Base-by-base conservation (phyloP, 2,113 vertebrate genomes). In the Bufo bufo region DNA sequence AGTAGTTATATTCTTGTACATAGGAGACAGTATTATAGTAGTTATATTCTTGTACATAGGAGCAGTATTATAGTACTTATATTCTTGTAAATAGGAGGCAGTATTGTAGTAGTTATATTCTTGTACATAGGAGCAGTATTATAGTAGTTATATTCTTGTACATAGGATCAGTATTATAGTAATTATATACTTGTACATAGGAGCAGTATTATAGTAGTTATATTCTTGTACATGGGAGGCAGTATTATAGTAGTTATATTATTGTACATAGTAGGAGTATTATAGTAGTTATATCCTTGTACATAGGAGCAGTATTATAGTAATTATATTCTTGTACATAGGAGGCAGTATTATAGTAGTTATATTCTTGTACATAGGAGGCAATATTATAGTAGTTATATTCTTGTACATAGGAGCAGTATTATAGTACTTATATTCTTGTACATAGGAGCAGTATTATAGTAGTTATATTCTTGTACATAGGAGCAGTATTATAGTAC, bases 181-280 rank as follows among this genome's bases (percentile, higher is more conserved):
- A 74, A 43, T 74, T 74, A 74, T 74, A 74, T 47, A 47, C 71
- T 47, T 74, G 71, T 74, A 74, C 12, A 74, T 74, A 74, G 71
- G 33, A n/a, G 33, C 33, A 33, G 71, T 72, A 72, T 72, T 72
- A 43, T 72, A 72, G 69, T 72, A 72, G 69, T 72, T 72, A 72
- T 72, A 72, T 72, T 72, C 69, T 72, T 72, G 69, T 72, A 72
- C 9, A 72, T 72, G 43, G 69, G 69, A 19, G 13, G 69, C 23
- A 43, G 69, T 72, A 72, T 72, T 72, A 72, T 72, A 72, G 69
- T 45, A 72, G 69, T 72, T 72, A 72, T 72, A 72, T 72, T 72
- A 33, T 45, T 72, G 23, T 72, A 72, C 9, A 72, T 72, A 72
- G 23, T 33, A 2, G 52, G 69, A 69, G 69, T 72, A 72, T 72